Conservation (phyloP, 2,797 vertebrate species). For the Chromis chromis region DNA sequence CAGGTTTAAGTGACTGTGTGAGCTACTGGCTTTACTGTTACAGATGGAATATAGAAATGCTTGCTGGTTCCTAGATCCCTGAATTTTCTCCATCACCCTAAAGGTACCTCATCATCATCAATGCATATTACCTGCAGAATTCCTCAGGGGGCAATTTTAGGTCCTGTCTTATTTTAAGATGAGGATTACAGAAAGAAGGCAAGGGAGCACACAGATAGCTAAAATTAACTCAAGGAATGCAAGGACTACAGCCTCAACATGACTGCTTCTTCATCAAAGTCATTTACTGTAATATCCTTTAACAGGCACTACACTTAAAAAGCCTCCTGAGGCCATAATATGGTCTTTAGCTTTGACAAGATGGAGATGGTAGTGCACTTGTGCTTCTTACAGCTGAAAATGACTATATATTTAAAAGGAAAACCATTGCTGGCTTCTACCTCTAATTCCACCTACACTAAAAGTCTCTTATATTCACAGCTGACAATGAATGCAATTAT, state of each 20-base stretch:
- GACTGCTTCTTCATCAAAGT: slow-evolving; percentile 74
- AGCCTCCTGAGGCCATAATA: slow-evolving; percentile 71
- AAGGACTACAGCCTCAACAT: slow-evolving; percentile 50
- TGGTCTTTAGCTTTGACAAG: slow-evolving; percentile 72
- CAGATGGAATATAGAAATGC: slow-evolving; percentile 23
- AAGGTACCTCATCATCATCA: slow-evolving; percentile 66
- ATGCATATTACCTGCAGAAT: slow-evolving; percentile 67
- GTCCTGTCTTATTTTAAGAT: slow-evolving; percentile 65
- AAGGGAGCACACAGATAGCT: slow-evolving; percentile 52
- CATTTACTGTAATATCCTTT: slow-evolving; percentile 70
- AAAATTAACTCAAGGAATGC: slow-evolving; percentile 67
- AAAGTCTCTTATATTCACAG: slow-evolving; percentile 15
- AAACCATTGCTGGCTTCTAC: slow-evolving; percentile 50
- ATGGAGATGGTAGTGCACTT: slow-evolving; percentile 63
- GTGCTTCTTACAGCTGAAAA: slow-evolving; percentile 53
- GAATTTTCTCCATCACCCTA: slow-evolving; percentile 34
- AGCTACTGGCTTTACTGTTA: slow-evolving; percentile 35
- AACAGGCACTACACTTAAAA: slow-evolving; percentile 68
- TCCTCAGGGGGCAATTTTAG: slow-evolving; percentile 67
- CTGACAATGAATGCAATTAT: slow-evolving; percentile 29
- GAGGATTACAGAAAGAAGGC: slow-evolving; percentile 60
- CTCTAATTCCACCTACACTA: slow-evolving; percentile 14
- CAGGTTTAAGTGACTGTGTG: slow-evolving; percentile 44
- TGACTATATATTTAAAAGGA: slow-evolving; percentile 36
- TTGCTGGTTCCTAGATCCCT: slow-evolving; percentile 32